A percentile compares a stretch with the other conserved stretches of the same genome.
Conservation (phyloP, 2,797 vertebrate genomes). For the Pseudocheirus occidentalis region DNA sequence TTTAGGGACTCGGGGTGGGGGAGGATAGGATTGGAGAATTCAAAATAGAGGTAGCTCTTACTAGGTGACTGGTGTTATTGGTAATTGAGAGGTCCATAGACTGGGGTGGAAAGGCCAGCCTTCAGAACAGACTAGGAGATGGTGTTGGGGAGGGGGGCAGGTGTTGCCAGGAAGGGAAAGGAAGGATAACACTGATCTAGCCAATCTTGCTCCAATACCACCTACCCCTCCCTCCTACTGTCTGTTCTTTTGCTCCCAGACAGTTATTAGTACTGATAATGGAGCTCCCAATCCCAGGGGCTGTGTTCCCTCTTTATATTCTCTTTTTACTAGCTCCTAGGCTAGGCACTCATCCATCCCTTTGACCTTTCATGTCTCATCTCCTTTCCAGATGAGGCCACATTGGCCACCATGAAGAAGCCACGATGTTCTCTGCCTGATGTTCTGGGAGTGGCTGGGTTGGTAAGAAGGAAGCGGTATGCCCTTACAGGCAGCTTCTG, state of each 20-base stretch:
- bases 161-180: too few relatives aligned
- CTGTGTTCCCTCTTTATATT: background rate
- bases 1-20: background rate
- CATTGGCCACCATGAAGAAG: slow-evolving; percentile 85
- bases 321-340: background rate
- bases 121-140: background rate
- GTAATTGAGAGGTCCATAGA: background rate
- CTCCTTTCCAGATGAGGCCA: slow-evolving; percentile 78
- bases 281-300: background rate
- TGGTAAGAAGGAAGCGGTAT: slow-evolving; percentile 85
- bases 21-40: background rate
- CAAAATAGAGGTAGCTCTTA: background rate
- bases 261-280: background rate
- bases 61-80: background rate
- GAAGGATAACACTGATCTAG: background rate
- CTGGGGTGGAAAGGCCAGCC: background rate
- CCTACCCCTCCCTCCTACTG: background rate
- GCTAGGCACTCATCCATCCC: background rate
- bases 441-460: slow-evolving; percentile 86
- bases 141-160: background rate
- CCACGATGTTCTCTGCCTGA: slow-evolving; percentile 94
- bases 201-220: background rate
- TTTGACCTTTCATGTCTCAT: background rate
- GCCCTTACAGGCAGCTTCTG: slow-evolving; percentile 88
- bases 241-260: background rate